Conservation (phyloP, 2,113 vertebrate species). For the Protomyctophum bolini region DNA sequence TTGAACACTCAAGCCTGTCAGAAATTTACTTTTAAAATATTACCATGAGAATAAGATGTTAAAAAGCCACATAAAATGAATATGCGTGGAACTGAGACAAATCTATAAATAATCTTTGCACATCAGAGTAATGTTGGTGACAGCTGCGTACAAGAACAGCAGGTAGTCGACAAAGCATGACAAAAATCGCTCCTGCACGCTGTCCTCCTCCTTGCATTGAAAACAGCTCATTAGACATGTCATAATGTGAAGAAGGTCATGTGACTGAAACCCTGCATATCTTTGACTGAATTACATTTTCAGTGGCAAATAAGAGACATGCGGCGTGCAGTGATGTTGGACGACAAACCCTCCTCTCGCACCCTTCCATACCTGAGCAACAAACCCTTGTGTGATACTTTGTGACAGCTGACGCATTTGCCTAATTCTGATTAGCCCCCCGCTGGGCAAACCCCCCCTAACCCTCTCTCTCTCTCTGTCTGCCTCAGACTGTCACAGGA, state of each 20-base stretch:
- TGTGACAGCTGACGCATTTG: constrained; percentile 33
- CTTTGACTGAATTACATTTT: too few relatives aligned
- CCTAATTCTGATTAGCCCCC: constrained; percentile 51
- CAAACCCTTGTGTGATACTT: constrained; percentile 3
- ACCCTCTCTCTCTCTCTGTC: constrained; percentile 28
- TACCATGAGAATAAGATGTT: not conserved
- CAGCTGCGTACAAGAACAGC: too few relatives aligned
- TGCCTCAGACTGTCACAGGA: not conserved
- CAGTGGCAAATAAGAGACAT: too few relatives aligned
- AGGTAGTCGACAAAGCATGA: too few relatives aligned
- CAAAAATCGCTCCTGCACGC: too few relatives aligned
- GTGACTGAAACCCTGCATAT: too few relatives aligned
- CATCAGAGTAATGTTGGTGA: too few relatives aligned
- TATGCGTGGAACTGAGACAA: not conserved
- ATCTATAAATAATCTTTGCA: not conserved
- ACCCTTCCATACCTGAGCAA: constrained; percentile 10
- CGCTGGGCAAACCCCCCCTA: not conserved
- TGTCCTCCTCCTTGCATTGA: too few relatives aligned
- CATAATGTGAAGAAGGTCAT: too few relatives aligned
- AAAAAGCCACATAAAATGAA: not conserved
- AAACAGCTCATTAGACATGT: too few relatives aligned
- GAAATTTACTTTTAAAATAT: not conserved
- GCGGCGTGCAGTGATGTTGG: too few relatives aligned
- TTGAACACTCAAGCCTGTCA: constrained; percentile 20
- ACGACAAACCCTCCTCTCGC: not conserved